Evolutionary conservation across 2,113 vertebrate genomes (phyloP), one percentile per base, ranked within the genome.

Genomic region (Glaucidium brasilianum): DNA sequence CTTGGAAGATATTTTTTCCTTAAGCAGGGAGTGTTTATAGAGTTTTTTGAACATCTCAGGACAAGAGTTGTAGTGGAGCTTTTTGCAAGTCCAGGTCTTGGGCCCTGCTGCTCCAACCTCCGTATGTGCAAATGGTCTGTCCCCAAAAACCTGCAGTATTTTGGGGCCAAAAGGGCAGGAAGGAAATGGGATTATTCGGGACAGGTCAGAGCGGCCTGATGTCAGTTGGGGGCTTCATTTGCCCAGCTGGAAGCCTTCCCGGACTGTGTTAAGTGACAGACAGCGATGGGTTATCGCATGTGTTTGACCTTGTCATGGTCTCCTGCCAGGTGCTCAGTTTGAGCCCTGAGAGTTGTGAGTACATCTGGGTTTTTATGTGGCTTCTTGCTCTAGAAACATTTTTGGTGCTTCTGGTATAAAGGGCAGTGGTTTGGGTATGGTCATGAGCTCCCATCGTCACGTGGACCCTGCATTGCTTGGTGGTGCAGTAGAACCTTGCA

Each of bases 1-100:
- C 92, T 86, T 87, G 69, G 83, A 94, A 96, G 80, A 86, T 89
- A 77, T 94, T 84, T 96, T 85, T 92, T 45, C 69, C 80, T 68
- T 85, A 71, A 80, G 68, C 72, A 50, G 15, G 59, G 60, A 79
- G 13, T 45, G 21, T 84, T 93, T 67, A 32, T 78, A 55, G 47
- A 74, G 16, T 63, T 93, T 37, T 92, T 71, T 92, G 67, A 77
- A 78, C 23, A 37, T 68, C 30, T 62, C 32, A 16, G 79, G 83
- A 64, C 68, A 39, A 52, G 68, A 94, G 63, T 50, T 5, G 1
- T 29, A 37, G 20, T 50, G n/a, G 17, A n/a, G 14, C 68, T 71
- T 91, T 88, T 86, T 73, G 58, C 75, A 20, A 0, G 13, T n/a
- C 32, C 5, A 15, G 30, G 37, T 41, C 62, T 53, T 69, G 59